These are phyloP conservation scores for Andinoacara biseriatus DNA, from an alignment of 2,113 vertebrate species.

Conservation along the genomic window DNA sequence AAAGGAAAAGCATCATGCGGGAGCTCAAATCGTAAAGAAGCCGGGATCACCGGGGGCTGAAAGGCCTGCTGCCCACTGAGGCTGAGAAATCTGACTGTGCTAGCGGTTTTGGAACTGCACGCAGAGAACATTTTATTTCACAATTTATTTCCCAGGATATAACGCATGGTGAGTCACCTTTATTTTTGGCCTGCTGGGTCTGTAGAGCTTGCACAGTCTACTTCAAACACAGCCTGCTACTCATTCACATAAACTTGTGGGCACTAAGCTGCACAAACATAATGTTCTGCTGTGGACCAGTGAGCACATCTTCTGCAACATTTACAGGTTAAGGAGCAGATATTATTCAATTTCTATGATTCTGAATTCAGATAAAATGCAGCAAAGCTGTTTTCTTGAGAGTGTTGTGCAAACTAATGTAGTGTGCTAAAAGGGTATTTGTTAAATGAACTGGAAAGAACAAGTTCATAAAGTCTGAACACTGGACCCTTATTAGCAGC, in stretches of 20 bases:
- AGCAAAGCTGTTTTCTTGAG: conserved; percentile 17
- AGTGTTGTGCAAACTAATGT: conserved; percentile 52
- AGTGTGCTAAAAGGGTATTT: conserved; percentile 38
- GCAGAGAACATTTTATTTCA: conserved; percentile 51
- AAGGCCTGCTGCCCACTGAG: conserved; percentile 13
- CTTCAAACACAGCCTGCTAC: conserved; percentile 1
- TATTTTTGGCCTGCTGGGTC: conserved; percentile 47
- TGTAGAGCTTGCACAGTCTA: conserved; percentile 14
- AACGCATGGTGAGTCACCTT: conserved; percentile 51
- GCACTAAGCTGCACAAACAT: conserved; percentile 18
- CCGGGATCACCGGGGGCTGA: conserved; percentile 46
- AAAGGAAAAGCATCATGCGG: conserved; percentile 50
- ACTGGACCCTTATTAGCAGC: conserved; percentile 32
- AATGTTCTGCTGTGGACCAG: conserved; percentile 12
- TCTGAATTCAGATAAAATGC: conserved; percentile 35
- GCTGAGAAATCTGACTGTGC: conserved; percentile 46
- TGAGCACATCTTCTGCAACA: conserved; percentile 27
- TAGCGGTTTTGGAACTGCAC: conserved; percentile 45
- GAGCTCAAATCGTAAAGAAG: conserved; percentile 54
- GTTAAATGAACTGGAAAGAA: conserved; percentile 66
- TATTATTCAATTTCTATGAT: conserved; percentile 39
- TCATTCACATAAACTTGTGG: conserved; percentile 34
- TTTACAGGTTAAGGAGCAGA: conserved; percentile 14
- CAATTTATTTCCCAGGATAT: conserved; percentile 49
- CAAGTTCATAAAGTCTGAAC: conserved; percentile 32